Conservation (phyloP, 1,140 invertebrate species). For the Drosophila biarmipes region DNA sequence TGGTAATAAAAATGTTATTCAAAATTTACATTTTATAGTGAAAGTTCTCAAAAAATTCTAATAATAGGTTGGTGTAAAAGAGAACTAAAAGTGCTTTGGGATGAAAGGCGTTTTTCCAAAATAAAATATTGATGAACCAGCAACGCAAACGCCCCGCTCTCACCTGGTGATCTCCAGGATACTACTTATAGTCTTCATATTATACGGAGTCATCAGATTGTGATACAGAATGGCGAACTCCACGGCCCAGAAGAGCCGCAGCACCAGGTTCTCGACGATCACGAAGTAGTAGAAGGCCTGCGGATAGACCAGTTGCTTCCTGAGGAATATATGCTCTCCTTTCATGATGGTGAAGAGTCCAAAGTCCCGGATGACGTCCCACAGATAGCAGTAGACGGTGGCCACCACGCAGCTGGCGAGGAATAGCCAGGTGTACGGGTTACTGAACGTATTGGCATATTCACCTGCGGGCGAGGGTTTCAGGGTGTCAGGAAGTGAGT, state of each 20-base stretch:
- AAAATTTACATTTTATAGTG: too few species aligned
- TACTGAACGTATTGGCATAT: conserved; percentile 87
- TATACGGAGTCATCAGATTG: conserved; percentile 48
- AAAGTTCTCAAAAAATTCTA: too few species aligned
- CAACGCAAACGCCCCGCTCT: conserved; percentile 10
- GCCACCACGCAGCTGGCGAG: conserved; percentile 90
- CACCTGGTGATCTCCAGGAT: conserved; percentile 74
- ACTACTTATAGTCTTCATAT: conserved; percentile 53
- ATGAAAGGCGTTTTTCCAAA: background rate
- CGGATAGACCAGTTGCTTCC: conserved; percentile 91
- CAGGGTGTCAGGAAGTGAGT: background rate
- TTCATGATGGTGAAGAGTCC: conserved; percentile 94
- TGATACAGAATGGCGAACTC: conserved; percentile 92
- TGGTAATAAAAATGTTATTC: too few species aligned
- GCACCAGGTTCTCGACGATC: conserved; percentile 96
- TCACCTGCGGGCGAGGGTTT: conserved; percentile 84
- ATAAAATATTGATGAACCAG: too few species aligned
- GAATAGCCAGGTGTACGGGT: conserved; percentile 93
- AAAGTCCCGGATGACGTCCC: conserved; percentile 99
- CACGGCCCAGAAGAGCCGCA: conserved; percentile 96
- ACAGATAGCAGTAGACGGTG: conserved; percentile 93
- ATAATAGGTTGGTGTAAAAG: too few species aligned
- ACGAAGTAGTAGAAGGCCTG: conserved; percentile 97
- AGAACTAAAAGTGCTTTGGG: too few species aligned
- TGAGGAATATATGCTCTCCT: conserved; percentile 90